Base-by-base conservation (phyloP, 2,113 vertebrate species). In the Ammodytes dubius region DNA sequence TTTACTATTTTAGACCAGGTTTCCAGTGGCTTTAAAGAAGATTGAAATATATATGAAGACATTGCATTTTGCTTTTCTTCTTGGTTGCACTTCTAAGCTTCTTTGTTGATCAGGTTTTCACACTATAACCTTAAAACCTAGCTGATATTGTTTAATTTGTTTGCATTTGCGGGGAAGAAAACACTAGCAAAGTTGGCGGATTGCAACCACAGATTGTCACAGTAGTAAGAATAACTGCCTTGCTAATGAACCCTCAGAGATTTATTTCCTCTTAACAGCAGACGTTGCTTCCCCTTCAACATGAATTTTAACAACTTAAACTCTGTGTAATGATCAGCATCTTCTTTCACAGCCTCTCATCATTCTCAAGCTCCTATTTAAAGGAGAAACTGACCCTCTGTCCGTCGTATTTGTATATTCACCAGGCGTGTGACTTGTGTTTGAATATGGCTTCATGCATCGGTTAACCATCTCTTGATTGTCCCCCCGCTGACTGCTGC, bases 401-500 rank as follows among this genome's bases (percentile, higher is more conserved):
- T 42, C 68, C n/a, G 12, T 74, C 2, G 3, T 15, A 17, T 43
- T 63, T 53, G 39, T 43, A 15, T 63, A 15, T 63, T 63, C 59
- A 27, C 11, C 59, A 27, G 39, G 59, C 64, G 19, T 64, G n/a
- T 72, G 45, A 45, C 15, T 27, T 54, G 63, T 46, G 27, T 27
- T 27, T 69, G 49, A 54, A 61, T 56, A 52, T 53, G 39, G 19
- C n/a, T n/a, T 71, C 54, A 19, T 52, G 74, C 43, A 46, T 46
- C 46, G 50, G 52, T 73, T 53, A 66, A 58, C 57, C 27, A 27
- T 27, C 57, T 49, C 14, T 10, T 42, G 66, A 42, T 54, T 60
- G 73, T 49, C 19, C 58, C 52, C 73, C 40, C 59, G 45, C 70
- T 52, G 52, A 72, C 42, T 67, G 39, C 60, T 42, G 67, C 47